Percentiles rank a stretch among this genome's conserved stretches.
Evolutionary conservation across 2,888 invertebrate species (phyloP).

Genomic region (Melipona beecheii): DNA sequence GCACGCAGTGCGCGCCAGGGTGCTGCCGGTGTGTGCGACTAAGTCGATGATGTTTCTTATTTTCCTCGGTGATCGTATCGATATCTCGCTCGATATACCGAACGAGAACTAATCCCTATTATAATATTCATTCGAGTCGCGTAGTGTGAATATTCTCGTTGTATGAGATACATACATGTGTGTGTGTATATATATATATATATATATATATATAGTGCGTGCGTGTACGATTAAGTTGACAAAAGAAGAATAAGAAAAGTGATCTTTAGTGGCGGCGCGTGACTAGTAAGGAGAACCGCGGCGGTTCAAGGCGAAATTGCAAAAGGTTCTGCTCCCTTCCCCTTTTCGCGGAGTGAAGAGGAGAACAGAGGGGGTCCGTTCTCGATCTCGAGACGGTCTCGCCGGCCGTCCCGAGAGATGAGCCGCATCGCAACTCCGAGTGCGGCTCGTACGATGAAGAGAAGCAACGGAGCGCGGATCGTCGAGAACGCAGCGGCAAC

Average conservation of each 20-base stretch:
- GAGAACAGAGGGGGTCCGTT: background rate
- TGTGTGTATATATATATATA: too few species aligned
- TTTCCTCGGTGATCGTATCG: conserved; percentile 26
- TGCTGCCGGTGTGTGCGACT: conserved; percentile 43
- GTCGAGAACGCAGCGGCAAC: conserved; percentile 14
- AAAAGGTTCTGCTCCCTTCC: background rate
- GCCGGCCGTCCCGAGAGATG: conserved; percentile 63
- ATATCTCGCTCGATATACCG: conserved; percentile 2
- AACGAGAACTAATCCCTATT: background rate
- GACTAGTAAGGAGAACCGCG: background rate
- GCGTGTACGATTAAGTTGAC: background rate
- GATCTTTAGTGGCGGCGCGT: background rate
- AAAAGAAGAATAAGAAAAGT: background rate
- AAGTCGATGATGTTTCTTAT: conserved; percentile 31
- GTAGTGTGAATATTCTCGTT: background rate
- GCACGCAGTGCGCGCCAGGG: conserved; percentile 56
- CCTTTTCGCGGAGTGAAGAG: background rate
- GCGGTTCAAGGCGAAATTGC: background rate
- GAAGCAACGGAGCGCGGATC: conserved; percentile 37
- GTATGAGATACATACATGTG: too few species aligned
- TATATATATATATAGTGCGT: background rate
- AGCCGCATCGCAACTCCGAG: conserved; percentile 52
- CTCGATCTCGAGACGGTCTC: conserved; percentile 39
- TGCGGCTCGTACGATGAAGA: conserved; percentile 68
- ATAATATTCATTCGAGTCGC: background rate